Evolutionary conservation across 2,113 vertebrate species (phyloP).

Genomic region (Otis tarda): DNA sequence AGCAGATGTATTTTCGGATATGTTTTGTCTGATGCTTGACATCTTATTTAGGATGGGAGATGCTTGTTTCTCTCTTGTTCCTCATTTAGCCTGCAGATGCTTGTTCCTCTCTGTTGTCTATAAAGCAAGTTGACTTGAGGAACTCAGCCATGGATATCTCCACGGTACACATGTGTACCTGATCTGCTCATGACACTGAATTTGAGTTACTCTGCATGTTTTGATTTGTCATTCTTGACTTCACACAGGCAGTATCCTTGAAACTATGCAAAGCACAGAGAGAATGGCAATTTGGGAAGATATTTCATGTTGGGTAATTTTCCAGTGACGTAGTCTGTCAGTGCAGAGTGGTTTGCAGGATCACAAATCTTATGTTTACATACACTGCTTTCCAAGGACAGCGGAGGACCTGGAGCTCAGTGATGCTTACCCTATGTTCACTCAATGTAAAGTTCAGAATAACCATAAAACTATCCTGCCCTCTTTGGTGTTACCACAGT

Average conservation of each 20-base stretch:
- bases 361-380: neutral
- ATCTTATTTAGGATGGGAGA: neutral
- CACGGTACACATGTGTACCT: accelerated
- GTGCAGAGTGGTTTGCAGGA: neutral
- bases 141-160: neutral
- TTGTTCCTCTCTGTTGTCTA: neutral
- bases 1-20: neutral
- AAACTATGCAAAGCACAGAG: neutral
- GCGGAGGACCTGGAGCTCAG: neutral
- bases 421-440: neutral
- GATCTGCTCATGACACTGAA: neutral
- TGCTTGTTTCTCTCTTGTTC: neutral
- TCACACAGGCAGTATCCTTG: neutral
- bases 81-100: neutral
- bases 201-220: neutral
- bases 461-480: neutral
- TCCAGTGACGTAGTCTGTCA: neutral
- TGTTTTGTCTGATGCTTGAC: neutral
- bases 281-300: neutral
- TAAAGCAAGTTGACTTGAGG: neutral
- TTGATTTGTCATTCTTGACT: neutral
- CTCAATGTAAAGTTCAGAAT: neutral
- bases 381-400: neutral
- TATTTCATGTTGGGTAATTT: neutral
- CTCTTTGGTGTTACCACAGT: neutral